Evolutionary conservation across 2,113 vertebrate species (phyloP).

Genomic region (Daubentonia madagascariensis): DNA sequence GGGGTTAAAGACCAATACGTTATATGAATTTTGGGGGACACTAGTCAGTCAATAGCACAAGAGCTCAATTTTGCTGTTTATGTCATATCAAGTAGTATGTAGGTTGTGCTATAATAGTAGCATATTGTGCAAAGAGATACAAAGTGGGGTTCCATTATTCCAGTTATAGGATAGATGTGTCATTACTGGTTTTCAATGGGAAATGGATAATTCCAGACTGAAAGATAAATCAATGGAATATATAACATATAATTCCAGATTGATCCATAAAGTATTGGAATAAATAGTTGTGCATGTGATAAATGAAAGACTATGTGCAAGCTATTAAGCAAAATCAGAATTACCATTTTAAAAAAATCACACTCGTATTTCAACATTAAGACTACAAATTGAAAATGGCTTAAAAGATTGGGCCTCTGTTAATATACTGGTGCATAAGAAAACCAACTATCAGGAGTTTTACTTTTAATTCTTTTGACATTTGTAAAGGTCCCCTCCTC

Average conservation of each 20-base stretch:
- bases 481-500: slow-evolving; percentile 4
- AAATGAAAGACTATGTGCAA: neutral
- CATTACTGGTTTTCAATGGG: neutral
- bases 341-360: neutral
- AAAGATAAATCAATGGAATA: neutral
- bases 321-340: neutral
- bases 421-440: neutral
- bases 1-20: neutral
- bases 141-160: neutral
- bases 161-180: neutral
- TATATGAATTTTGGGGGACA: neutral
- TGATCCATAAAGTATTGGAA: neutral
- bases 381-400: neutral
- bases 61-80: neutral
- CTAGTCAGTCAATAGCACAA: neutral
- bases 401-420: neutral
- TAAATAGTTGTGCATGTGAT: neutral
- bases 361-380: neutral
- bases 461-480: slow-evolving; percentile 28
- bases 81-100: no score
- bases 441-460: slow-evolving; percentile 25
- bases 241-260: neutral
- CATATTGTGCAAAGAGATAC: neutral
- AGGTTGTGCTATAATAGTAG: neutral
- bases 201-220: neutral